A percentile compares a stretch with the other conserved stretches of the same genome.
phyloP scores from a whole-genome alignment of 2,888 invertebrate genomes.

The Lymantria monacha region DNA sequence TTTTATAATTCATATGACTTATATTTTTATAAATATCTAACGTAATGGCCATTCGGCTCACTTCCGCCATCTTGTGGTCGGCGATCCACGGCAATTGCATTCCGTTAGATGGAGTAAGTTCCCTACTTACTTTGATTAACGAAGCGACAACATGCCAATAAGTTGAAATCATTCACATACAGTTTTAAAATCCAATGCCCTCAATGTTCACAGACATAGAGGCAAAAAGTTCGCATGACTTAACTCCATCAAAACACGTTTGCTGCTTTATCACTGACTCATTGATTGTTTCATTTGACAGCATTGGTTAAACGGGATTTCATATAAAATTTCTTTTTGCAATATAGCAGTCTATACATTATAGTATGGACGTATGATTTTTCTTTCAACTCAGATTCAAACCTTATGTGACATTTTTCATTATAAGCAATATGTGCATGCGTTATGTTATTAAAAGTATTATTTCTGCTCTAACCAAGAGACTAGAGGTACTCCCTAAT shows the following conservation, averaged over 20 bases:
- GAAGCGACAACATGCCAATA: slow-evolving; percentile 32
- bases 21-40: no score
- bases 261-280: slow-evolving; percentile 9
- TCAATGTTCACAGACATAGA: slow-evolving; percentile 13
- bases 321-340: slow-evolving; percentile 21
- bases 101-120: slow-evolving; percentile 49
- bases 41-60: neutral
- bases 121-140: slow-evolving; percentile 38
- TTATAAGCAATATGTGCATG: no score
- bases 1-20: no score
- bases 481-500: no score
- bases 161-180: slow-evolving; percentile 13
- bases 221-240: slow-evolving; percentile 32
- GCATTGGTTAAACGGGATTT: slow-evolving; percentile 18
- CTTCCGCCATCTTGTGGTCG: slow-evolving; percentile 39
- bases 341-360: no score
- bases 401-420: no score
- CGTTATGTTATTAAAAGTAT: no score
- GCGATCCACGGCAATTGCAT: slow-evolving; percentile 39
- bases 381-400: no score
- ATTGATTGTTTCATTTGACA: slow-evolving; percentile 23
- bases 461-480: no score
- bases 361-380: no score
- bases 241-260: slow-evolving; percentile 24
- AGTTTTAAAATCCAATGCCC: slow-evolving; percentile 6